Conservation (phyloP, 2,888 invertebrate species). For the Campaea margaritaria region DNA sequence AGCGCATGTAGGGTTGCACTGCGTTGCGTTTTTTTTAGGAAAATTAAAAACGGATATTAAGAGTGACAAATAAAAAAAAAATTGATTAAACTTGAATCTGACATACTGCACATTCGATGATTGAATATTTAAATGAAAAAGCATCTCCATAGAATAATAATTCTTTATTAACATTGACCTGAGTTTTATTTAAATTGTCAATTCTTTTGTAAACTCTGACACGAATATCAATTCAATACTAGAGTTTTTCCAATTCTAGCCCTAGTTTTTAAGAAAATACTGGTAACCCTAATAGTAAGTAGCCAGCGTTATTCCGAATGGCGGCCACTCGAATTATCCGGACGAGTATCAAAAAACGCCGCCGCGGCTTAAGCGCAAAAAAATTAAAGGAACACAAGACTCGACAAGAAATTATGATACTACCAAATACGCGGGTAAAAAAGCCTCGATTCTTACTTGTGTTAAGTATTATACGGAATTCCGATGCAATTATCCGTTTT, state of each 20-base stretch:
- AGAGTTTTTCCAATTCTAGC: not conserved
- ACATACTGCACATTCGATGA: too few relatives aligned
- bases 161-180: too few relatives aligned
- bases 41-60: too few relatives aligned
- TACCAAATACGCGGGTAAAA: constrained; percentile 79
- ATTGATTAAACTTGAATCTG: too few relatives aligned
- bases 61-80: too few relatives aligned
- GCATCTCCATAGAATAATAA: too few relatives aligned
- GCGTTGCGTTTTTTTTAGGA: not conserved
- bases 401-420: constrained; percentile 81
- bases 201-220: too few relatives aligned
- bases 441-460: constrained; percentile 57
- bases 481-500: constrained; percentile 61
- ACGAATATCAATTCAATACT: too few relatives aligned
- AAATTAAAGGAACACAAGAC: constrained; percentile 55
- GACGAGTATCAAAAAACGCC: constrained; percentile 71
- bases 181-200: too few relatives aligned
- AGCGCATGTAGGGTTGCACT: not conserved
- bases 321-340: constrained; percentile 69
- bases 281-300: constrained; percentile 39
- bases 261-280: not conserved
- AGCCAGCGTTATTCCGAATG: constrained; percentile 65
- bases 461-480: constrained; percentile 56
- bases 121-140: too few relatives aligned
- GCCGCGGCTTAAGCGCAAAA: constrained; percentile 52